These are phyloP conservation scores for Chironomus tepperi DNA, from an alignment of 1,140 invertebrate genomes.

Conservation along the genomic window DNA sequence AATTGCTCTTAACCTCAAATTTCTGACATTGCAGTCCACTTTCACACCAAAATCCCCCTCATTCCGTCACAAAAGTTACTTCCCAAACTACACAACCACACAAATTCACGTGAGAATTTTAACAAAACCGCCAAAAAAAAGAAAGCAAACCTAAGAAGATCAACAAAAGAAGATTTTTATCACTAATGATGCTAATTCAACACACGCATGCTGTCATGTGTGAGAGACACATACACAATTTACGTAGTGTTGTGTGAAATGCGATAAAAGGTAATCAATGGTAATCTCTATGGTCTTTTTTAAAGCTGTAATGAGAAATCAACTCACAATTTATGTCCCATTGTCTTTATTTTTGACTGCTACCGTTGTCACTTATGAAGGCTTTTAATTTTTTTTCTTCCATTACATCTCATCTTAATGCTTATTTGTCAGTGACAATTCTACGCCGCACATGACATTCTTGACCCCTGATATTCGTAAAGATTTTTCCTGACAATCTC, in stretches of 20 bases:
- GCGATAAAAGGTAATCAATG: background rate
- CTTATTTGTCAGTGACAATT: no score
- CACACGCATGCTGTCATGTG: background rate
- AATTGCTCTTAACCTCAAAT: no score
- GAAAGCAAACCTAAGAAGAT: no score
- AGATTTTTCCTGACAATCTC: no score
- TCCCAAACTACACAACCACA: no score
- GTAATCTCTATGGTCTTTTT: background rate
- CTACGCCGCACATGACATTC: no score
- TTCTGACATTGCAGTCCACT: background rate
- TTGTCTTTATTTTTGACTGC: background rate
- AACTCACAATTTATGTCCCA: background rate
- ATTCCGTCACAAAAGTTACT: background rate
- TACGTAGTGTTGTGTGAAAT: no score
- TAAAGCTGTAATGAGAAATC: background rate
- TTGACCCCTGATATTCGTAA: no score
- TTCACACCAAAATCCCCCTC: background rate
- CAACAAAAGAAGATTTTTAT: background rate
- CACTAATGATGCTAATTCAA: background rate
- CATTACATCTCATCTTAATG: no score
- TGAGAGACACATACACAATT: background rate
- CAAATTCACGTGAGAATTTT: background rate
- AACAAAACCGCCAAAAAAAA: background rate
- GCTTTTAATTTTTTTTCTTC: no score
- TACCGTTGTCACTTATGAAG: background rate